Evolutionary conservation across 1,140 invertebrate species (phyloP), one percentile per base, ranked within the genome.

Genomic region (Galendromus occidentalis): DNA sequence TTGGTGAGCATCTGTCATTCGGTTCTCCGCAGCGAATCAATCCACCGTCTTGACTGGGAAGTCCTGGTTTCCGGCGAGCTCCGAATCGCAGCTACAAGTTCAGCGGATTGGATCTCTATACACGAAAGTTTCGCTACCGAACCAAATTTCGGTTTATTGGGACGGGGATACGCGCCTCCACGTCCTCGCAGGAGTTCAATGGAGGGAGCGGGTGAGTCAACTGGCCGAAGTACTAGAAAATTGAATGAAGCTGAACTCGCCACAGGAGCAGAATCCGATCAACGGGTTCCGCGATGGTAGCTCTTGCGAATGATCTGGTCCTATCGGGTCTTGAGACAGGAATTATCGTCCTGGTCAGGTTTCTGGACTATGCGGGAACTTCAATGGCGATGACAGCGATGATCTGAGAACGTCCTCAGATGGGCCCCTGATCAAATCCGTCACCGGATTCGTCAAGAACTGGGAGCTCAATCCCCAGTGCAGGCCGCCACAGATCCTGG

Each of bases 291-390:
- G n/a, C n/a, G n/a, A n/a, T n/a, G n/a, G n/a, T n/a, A n/a, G n/a
- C n/a, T n/a, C n/a, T n/a, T n/a, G n/a, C n/a, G n/a, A n/a, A n/a
- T n/a, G n/a, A n/a, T n/a, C n/a, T n/a, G n/a, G n/a, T n/a, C n/a
- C n/a, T n/a, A n/a, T n/a, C n/a, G n/a, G n/a, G n/a, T n/a, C n/a
- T n/a, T n/a, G n/a, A n/a, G n/a, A n/a, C n/a, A n/a, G n/a, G n/a
- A 18, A 44, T 66, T 2, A 7, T 51, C 1, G 41, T n/a, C 63
- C 33, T 65, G 41, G 25, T n/a, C 72, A 85, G 79, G 81, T 90
- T 4, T 82, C 82, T 76, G 91, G 91, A 63, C 76, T 94, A 1
- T 94, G 90, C 75, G 90, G 91, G 0, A 91, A 94, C 74, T 93
- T 85, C 74, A 89, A 95, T 74, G 83, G 83, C 29, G 84, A 92